These are phyloP conservation scores for Zygothrica quintamaculata DNA, from an alignment of 2,888 invertebrate genomes.

Conservation along the genomic window DNA sequence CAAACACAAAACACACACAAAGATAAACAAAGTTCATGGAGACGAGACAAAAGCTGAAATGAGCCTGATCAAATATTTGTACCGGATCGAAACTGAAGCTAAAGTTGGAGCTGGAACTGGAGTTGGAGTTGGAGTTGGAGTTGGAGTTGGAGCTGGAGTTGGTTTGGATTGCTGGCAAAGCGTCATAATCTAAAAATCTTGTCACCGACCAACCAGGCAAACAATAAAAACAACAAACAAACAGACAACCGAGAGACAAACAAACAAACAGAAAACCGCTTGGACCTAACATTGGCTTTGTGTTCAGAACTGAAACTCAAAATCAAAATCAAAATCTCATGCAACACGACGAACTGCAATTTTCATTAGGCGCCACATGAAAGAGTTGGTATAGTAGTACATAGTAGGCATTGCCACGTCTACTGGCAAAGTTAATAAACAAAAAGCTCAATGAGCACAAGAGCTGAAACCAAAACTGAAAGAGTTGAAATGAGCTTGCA, in stretches of 20 bases:
- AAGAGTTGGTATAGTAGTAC: no score
- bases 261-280: slow-evolving; percentile 47
- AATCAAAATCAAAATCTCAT: slow-evolving; percentile 26
- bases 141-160: background rate
- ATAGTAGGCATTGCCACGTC: slow-evolving; percentile 27
- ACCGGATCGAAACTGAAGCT: background rate
- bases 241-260: slow-evolving; percentile 21
- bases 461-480: slow-evolving; percentile 19
- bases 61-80: slow-evolving; percentile 11
- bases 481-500: slow-evolving; percentile 26
- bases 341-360: slow-evolving; percentile 67
- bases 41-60: background rate
- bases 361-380: slow-evolving; percentile 75
- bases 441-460: slow-evolving; percentile 64
- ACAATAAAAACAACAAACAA: slow-evolving; percentile 46
- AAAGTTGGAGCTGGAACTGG: background rate
- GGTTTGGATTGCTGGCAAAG: slow-evolving; percentile 38
- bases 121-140: background rate
- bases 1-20: slow-evolving; percentile 8
- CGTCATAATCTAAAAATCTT: slow-evolving; percentile 74
- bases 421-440: slow-evolving; percentile 67
- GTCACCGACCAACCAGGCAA: slow-evolving; percentile 48
- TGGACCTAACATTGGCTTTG: slow-evolving; percentile 29
- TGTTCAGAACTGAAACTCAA: slow-evolving; percentile 17
- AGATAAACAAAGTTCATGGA: slow-evolving; percentile 14